Evolutionary conservation across 2,888 invertebrate species (phyloP).

Genomic region (Phaedon cochleariae): DNA sequence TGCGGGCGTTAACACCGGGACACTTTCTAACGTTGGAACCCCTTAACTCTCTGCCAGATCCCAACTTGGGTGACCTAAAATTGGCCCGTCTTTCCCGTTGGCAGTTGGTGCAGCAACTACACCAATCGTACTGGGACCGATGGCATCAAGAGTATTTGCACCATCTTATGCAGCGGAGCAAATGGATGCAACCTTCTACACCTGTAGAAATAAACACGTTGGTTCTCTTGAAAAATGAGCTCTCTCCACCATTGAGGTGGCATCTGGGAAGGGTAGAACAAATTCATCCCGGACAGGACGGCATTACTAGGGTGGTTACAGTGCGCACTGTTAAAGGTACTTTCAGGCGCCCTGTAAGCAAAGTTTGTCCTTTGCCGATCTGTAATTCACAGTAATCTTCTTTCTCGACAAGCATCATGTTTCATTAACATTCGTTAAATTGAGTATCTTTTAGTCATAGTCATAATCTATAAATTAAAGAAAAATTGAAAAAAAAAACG

Average conservation of each 20-base stretch:
- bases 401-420: too few species aligned
- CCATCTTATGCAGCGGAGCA: not conserved
- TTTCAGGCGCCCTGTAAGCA: not conserved
- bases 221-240: conserved; percentile 2
- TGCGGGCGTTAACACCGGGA: not conserved
- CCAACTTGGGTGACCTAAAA: conserved; percentile 6
- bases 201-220: not conserved
- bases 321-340: not conserved
- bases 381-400: not conserved
- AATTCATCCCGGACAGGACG: conserved; percentile 3
- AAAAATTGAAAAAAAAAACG: too few species aligned
- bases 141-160: not conserved
- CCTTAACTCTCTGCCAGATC: conserved; percentile 1
- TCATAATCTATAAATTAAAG: too few species aligned
- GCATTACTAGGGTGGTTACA: not conserved
- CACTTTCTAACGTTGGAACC: conserved; percentile 2
- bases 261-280: not conserved
- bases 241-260: conserved; percentile 2
- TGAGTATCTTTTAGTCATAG: too few species aligned
- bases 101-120: conserved; percentile 14
- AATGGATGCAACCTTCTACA: not conserved
- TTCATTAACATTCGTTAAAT: too few species aligned
- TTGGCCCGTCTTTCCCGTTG: not conserved
- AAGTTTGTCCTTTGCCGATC: conserved; percentile 7
- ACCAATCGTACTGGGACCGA: not conserved